Conservation (phyloP, 1,140 invertebrate species). For the Apolygus lucorum region DNA sequence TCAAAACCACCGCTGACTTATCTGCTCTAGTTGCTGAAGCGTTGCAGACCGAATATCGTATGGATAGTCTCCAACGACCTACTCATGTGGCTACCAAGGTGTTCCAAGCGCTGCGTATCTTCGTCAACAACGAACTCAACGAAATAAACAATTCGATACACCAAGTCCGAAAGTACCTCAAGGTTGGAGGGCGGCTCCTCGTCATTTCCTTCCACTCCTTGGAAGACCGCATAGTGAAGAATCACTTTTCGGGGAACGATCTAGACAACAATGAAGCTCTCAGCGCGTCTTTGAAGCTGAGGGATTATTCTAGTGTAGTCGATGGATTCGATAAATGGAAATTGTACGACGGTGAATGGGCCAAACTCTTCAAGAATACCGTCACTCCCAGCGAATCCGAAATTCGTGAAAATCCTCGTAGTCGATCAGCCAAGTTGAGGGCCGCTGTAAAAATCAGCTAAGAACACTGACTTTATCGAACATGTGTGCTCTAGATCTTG, state of each 20-base stretch:
- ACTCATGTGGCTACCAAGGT: conserved; percentile 81
- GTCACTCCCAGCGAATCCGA: conserved; percentile 62
- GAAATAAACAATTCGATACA: conserved; percentile 82
- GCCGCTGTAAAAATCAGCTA: conserved; percentile 63
- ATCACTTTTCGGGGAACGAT: conserved; percentile 55
- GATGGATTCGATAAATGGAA: conserved; percentile 49
- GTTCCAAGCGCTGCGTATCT: conserved; percentile 90
- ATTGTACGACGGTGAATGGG: conserved; percentile 59
- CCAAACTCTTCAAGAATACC: conserved; percentile 71
- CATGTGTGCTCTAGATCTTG: no score
- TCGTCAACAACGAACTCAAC: conserved; percentile 95
- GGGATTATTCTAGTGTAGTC: conserved; percentile 42
- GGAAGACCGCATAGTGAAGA: conserved; percentile 91
- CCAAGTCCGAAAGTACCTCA: conserved; percentile 63
- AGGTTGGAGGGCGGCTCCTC: conserved; percentile 63
- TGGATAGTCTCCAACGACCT: conserved; percentile 65
- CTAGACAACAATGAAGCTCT: conserved; percentile 53
- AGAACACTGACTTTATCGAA: no score
- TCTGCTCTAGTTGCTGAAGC: conserved; percentile 65
- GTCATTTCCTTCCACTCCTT: conserved; percentile 86
- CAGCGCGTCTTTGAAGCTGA: conserved; percentile 53
- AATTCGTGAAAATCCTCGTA: conserved; percentile 67
- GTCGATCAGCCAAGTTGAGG: conserved; percentile 79
- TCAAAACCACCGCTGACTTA: conserved; percentile 76
- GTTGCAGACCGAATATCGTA: conserved; percentile 45